phyloP scores from a whole-genome alignment of 2,113 vertebrate genomes.

The Taxidea taxus region DNA sequence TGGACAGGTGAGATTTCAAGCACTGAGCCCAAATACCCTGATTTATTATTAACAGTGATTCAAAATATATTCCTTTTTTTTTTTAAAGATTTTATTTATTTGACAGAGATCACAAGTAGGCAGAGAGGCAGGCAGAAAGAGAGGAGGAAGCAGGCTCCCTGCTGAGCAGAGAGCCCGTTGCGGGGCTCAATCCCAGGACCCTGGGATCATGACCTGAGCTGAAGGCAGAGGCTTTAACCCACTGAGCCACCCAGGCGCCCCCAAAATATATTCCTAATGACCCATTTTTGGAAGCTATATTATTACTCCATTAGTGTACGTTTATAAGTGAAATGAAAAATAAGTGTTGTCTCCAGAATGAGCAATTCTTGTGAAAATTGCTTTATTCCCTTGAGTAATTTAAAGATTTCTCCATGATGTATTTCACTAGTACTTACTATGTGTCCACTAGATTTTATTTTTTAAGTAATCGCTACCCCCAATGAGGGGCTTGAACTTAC shows the following conservation, averaged over 20 bases:
- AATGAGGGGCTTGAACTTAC: background rate
- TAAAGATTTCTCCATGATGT: background rate
- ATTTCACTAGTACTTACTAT: background rate
- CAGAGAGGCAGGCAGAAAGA: too few relatives aligned
- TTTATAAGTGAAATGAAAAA: background rate
- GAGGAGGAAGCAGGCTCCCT: too few relatives aligned
- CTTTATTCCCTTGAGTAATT: background rate
- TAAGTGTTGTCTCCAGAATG: background rate
- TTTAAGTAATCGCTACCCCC: background rate
- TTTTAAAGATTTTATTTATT: too few relatives aligned
- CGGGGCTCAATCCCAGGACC: too few relatives aligned
- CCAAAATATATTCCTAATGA: background rate
- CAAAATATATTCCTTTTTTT: background rate
- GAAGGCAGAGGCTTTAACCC: too few relatives aligned
- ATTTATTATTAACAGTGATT: background rate
- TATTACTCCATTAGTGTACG: background rate
- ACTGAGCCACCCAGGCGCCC: too few relatives aligned
- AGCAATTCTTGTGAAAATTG: background rate
- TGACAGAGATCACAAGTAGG: too few relatives aligned
- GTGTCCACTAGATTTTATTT: background rate
- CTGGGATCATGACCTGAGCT: too few relatives aligned
- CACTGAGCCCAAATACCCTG: background rate
- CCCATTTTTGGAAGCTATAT: background rate
- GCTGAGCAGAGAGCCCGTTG: too few relatives aligned
- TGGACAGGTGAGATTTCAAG: constrained; percentile 91